Conservation (phyloP, 2,797 vertebrate genomes). For the Apodemus agrarius region DNA sequence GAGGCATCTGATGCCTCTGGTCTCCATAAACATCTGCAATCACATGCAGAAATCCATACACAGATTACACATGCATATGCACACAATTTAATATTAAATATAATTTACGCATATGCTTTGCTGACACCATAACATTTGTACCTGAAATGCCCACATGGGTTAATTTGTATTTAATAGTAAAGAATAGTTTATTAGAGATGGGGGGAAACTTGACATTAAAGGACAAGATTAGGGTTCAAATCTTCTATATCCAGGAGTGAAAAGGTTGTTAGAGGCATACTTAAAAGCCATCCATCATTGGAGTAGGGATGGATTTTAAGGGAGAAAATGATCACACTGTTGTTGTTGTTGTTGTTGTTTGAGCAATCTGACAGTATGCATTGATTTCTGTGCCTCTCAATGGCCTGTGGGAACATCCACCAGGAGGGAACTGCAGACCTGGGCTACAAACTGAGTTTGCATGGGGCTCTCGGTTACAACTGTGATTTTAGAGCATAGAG, state of each 20-base stretch:
- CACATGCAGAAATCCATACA: background rate
- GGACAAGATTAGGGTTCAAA: background rate
- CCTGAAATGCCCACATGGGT: background rate
- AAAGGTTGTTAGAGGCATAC: background rate
- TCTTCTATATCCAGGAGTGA: background rate
- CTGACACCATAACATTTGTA: background rate
- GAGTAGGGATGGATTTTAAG: background rate
- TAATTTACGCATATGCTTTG: background rate
- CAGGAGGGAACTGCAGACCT: background rate
- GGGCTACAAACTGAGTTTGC: background rate
- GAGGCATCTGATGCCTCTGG: background rate
- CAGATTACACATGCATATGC: background rate
- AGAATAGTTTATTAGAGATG: background rate
- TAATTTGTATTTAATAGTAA: background rate
- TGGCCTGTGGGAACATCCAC: background rate
- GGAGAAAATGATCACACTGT: background rate
- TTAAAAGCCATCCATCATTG: background rate
- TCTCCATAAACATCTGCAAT: background rate
- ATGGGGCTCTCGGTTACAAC: background rate
- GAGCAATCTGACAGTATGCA: background rate
- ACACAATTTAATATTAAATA: background rate
- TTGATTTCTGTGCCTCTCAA: slow-evolving; percentile 7
- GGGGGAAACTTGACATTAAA: background rate
- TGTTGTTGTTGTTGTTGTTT: too few relatives aligned
- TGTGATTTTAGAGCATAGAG: slow-evolving; percentile 12